These are phyloP conservation scores for Poecilia latipinna DNA, from an alignment of 2,113 vertebrate genomes.

Conservation along the genomic window DNA sequence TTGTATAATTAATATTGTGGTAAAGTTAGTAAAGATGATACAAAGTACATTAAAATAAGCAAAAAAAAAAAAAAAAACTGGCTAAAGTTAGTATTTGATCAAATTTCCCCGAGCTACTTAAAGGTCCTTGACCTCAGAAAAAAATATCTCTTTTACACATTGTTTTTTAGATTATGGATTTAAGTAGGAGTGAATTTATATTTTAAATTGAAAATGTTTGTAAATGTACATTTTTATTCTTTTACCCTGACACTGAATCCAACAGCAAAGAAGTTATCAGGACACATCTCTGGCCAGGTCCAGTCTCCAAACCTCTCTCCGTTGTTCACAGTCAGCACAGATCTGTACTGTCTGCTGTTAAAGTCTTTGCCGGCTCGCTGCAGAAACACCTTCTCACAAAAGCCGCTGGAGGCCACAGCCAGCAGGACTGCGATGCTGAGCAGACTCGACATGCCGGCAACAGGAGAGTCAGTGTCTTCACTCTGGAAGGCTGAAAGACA, in stretches of 20 bases:
- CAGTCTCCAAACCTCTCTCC: conserved; percentile 73
- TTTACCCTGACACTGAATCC: conserved; percentile 74
- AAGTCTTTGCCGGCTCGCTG: conserved; percentile 60
- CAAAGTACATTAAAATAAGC: too few relatives aligned
- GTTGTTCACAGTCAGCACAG: conserved; percentile 47
- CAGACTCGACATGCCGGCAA: conserved; percentile 55
- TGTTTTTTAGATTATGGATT: too few relatives aligned
- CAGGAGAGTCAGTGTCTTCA: conserved; percentile 16
- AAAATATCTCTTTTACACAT: too few relatives aligned
- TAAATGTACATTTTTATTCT: not conserved
- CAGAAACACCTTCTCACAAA: conserved; percentile 42
- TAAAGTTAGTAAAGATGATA: not conserved
- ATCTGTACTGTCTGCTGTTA: conserved; percentile 46
- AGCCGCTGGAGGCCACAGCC: conserved; percentile 41
- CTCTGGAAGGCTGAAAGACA: conserved; percentile 21
- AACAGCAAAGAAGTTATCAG: conserved; percentile 68
- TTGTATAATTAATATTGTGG: not conserved
- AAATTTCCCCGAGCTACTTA: too few relatives aligned
- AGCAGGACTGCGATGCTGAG: conserved; percentile 28
- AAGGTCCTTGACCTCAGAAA: too few relatives aligned
- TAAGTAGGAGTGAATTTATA: too few relatives aligned
- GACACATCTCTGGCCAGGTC: conserved; percentile 76
- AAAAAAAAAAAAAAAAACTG: too few relatives aligned
- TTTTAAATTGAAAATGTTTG: not conserved
- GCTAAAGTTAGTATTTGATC: too few relatives aligned